Percentiles rank a stretch among this genome's conserved stretches.
Conservation (phyloP, 2,888 invertebrate species). For the Scotopteryx bipunctaria region DNA sequence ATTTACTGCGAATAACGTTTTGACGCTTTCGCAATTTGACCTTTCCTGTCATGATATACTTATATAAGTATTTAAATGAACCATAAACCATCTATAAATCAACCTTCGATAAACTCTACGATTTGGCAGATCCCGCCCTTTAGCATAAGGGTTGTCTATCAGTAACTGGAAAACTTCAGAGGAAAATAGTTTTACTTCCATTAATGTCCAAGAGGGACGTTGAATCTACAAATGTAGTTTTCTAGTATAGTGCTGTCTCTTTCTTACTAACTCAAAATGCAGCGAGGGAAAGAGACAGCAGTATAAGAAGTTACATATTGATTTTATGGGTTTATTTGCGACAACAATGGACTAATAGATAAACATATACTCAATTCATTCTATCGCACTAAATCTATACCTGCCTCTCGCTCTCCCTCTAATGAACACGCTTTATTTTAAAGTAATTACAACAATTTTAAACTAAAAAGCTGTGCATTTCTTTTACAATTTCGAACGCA, state of each 20-base stretch:
- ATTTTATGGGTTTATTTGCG: not conserved
- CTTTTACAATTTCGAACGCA: not conserved
- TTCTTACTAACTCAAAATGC: not conserved
- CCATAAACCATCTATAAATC: too few species aligned
- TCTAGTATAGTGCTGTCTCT: too few species aligned
- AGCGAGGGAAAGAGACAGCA: not conserved
- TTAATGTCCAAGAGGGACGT: not conserved
- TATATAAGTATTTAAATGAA: too few species aligned
- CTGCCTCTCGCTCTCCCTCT: conserved; percentile 38
- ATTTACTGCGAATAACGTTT: too few species aligned
- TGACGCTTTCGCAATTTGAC: too few species aligned
- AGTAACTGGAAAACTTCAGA: too few species aligned
- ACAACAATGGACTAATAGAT: conserved; percentile 36
- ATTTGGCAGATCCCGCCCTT: not conserved
- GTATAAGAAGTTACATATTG: too few species aligned
- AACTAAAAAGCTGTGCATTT: conserved; percentile 10
- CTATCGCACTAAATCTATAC: conserved; percentile 43
- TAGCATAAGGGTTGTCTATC: too few species aligned
- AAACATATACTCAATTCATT: conserved; percentile 49
- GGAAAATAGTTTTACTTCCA: too few species aligned
- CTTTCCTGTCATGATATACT: too few species aligned
- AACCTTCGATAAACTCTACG: not conserved
- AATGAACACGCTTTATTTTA: conserved; percentile 11
- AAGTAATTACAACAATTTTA: not conserved
- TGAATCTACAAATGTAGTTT: not conserved